Base-by-base conservation (phyloP, 2,113 vertebrate species). In the Pachypanchax playfairii region DNA sequence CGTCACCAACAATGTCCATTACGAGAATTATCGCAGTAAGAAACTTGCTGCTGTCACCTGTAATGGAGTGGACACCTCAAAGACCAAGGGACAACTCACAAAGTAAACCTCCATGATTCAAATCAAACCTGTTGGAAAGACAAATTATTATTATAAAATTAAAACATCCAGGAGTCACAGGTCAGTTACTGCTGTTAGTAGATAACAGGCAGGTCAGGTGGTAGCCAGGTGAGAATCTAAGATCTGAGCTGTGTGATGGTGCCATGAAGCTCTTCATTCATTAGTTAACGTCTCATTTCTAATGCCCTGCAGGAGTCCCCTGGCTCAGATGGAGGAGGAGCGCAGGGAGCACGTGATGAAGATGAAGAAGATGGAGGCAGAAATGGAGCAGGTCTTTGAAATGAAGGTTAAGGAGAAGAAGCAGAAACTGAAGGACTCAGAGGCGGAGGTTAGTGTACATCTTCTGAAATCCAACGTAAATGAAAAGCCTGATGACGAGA, bases 401-500 rank as follows among this genome's bases (percentile, higher is more conserved):
- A 92, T 94, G 92, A 94, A 94, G 77, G 92, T 94, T 1, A 94
- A 93, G 70, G 93, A 94, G 81, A 94, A 94, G 84, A 92, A 91
- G 78, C 93, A 94, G 77, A 93, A 94, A 60, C 89, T 94, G 81
- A 94, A 92, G 85, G 93, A 94, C 60, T 94, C 93, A 0, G 93
- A 94, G 70, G 91, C 91, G 1, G 93, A 94, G 91, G 93, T 93
- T 52, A 6, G 84, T 11, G 0, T 28, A 5, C 21, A 14, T 7
- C 9, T 12, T 9, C 22, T 22, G 43, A 38, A 15, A 3, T 15
- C 13, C 4, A n/a, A n/a, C 25, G 10, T 15, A 29, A 13, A 47
- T 35, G 33, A 3, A 35, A n/a, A n/a, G n/a, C n/a, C n/a, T n/a
- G 33, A 1, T 35, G 33, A 35, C 7, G 2, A 33, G 31, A 29